These are phyloP conservation scores for Rhinopithecus roxellana DNA, from an alignment of 2,113 vertebrate species.

Conservation along the genomic window DNA sequence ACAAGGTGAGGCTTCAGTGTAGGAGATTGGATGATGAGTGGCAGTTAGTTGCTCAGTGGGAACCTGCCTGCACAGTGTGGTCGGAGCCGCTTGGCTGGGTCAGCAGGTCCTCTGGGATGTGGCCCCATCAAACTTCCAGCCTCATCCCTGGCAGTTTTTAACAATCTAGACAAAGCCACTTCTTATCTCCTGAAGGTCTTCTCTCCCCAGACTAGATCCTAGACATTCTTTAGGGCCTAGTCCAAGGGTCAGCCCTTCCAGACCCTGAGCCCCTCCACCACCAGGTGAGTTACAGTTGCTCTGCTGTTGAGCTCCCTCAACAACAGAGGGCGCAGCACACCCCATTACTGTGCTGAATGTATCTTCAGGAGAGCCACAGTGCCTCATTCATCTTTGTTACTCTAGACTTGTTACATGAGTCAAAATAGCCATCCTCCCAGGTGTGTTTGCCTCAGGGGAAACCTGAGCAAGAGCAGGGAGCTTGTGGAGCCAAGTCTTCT, in stretches of 20 bases:
- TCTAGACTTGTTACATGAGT: neutral
- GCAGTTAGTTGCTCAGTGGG: accelerated
- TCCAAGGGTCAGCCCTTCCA: neutral
- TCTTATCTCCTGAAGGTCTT: neutral
- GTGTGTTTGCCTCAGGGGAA: neutral
- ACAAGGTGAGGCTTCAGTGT: neutral
- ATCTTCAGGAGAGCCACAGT: neutral
- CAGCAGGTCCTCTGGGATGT: accelerated
- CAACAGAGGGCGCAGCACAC: neutral
- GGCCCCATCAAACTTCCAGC: neutral
- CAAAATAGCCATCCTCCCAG: neutral
- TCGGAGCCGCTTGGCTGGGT: neutral
- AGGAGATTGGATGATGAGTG: neutral
- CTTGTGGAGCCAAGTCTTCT: neutral
- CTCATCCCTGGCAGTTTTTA: neutral
- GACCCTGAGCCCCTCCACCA: neutral
- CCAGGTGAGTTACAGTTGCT: neutral
- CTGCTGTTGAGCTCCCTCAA: neutral
- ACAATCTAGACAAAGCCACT: neutral
- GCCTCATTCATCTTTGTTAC: neutral
- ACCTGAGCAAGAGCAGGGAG: neutral
- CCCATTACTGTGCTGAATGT: accelerated
- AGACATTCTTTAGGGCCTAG: neutral
- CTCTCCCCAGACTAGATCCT: neutral
- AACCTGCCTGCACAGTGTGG: neutral